Evolutionary conservation across 2,888 invertebrate species (phyloP).

Genomic region (Agapetus fuscipes): DNA sequence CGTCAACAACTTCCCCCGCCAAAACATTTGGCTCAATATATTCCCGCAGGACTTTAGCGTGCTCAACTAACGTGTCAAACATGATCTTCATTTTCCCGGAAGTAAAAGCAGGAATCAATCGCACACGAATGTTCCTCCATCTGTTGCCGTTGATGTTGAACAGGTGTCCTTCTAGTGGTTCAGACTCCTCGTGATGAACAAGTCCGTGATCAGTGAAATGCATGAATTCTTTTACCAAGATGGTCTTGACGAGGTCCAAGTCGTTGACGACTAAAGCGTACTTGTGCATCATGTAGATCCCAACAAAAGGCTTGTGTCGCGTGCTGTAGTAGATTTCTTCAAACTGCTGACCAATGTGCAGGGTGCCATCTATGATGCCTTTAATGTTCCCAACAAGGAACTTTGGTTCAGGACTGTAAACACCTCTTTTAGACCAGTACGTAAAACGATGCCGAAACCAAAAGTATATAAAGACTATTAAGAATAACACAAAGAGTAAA

Average conservation of each 20-base stretch:
- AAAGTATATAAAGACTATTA: slow-evolving; percentile 9
- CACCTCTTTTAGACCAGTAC: slow-evolving; percentile 18
- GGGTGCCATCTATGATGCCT: slow-evolving; percentile 10
- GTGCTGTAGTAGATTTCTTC: slow-evolving; percentile 16
- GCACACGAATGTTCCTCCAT: slow-evolving; percentile 45
- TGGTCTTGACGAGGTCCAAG: slow-evolving; percentile 37
- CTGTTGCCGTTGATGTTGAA: slow-evolving; percentile 36
- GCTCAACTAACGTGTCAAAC: slow-evolving; percentile 38
- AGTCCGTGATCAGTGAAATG: slow-evolving; percentile 47
- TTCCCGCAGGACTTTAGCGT: slow-evolving; percentile 33
- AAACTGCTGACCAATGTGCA: slow-evolving; percentile 18
- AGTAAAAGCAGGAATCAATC: slow-evolving; percentile 48
- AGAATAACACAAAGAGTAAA: slow-evolving; percentile 1
- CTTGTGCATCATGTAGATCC: slow-evolving; percentile 41
- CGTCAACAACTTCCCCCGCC: slow-evolving; percentile 25
- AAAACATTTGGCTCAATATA: slow-evolving; percentile 19
- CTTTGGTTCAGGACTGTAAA: slow-evolving; percentile 11
- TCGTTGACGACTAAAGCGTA: slow-evolving; percentile 42
- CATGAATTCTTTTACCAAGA: slow-evolving; percentile 41
- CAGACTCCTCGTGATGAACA: slow-evolving; percentile 39
- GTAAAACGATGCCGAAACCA: slow-evolving; percentile 19
- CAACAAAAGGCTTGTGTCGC: slow-evolving; percentile 26
- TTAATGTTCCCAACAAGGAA: slow-evolving; percentile 17
- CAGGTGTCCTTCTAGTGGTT: slow-evolving; percentile 41
- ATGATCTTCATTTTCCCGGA: slow-evolving; percentile 48